phyloP scores from a whole-genome alignment of 2,113 vertebrate species.

The Cynoglossus semilaevis region DNA sequence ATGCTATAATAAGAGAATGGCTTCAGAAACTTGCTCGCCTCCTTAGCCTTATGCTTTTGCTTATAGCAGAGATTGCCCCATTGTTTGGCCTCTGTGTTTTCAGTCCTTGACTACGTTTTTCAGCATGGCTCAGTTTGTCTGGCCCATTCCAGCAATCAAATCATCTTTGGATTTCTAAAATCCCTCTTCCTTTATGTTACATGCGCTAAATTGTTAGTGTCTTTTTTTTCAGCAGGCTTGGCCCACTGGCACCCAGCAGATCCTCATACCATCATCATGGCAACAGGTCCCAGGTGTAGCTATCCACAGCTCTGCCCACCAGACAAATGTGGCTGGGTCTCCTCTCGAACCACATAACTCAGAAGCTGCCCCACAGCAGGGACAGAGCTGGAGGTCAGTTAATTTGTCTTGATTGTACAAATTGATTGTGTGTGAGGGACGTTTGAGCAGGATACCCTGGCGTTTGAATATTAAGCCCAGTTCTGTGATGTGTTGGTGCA shows the following conservation, averaged over 20 bases:
- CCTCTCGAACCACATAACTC: constrained; percentile 79
- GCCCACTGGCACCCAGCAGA: constrained; percentile 95
- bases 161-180: not conserved
- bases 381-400: constrained; percentile 90
- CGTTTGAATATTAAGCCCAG: no score
- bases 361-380: constrained; percentile 80
- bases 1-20: constrained; percentile 62
- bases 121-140: constrained; percentile 60
- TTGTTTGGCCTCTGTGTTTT: constrained; percentile 43
- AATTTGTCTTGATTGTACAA: no score
- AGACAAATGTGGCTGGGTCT: constrained; percentile 80
- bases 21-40: constrained; percentile 65
- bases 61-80: constrained; percentile 36
- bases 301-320: constrained; percentile 88
- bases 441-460: no score
- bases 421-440: no score
- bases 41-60: constrained; percentile 58
- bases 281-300: constrained; percentile 95
- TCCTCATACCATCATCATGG: constrained; percentile 95
- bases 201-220: constrained; percentile 12
- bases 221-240: constrained; percentile 86
- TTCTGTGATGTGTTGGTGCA: no score
- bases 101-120: constrained; percentile 42
- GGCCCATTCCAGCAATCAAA: constrained; percentile 32
- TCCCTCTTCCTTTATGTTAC: not conserved